A percentile compares a stretch with the other conserved stretches of the same genome.
These are phyloP conservation scores for Bos taurus DNA, from an alignment of 2,113 vertebrate species.

Conservation along the genomic window DNA sequence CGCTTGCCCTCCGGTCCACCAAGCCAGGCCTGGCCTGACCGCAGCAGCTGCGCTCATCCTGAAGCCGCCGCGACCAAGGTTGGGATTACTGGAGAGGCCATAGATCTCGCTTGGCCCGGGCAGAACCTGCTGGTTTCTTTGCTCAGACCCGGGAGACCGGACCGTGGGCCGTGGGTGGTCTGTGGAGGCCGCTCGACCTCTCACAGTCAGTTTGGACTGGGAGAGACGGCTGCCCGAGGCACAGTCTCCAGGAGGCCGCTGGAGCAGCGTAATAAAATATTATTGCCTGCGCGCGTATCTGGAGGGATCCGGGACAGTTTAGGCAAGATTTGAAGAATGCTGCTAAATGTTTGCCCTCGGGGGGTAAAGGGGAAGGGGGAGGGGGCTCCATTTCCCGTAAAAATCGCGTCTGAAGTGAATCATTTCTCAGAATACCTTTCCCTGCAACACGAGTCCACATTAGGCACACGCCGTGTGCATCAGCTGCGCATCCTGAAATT, in stretches of 20 bases:
- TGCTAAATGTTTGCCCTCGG: slow-evolving; percentile 58
- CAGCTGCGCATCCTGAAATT: slow-evolving; percentile 16
- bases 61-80: not conserved
- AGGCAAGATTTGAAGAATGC: slow-evolving; percentile 35
- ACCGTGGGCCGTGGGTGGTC: not conserved
- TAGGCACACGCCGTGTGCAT: not conserved
- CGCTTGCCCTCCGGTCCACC: not conserved
- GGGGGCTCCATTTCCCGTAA: slow-evolving; percentile 50
- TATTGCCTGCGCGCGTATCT: not conserved
- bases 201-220: not conserved
- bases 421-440: slow-evolving; percentile 46
- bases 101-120: not conserved
- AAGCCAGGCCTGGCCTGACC: not conserved
- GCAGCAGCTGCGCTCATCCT: not conserved
- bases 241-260: not conserved
- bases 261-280: slow-evolving; percentile 23
- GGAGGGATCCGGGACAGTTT: not conserved
- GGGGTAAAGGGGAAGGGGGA: not conserved
- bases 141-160: not conserved
- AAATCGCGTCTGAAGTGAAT: slow-evolving; percentile 50
- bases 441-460: not conserved
- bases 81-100: not conserved
- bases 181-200: not conserved
- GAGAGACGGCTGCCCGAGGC: not conserved
- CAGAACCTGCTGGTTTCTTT: not conserved